phyloP scores from a whole-genome alignment of 2,888 invertebrate genomes.

The Standfussiana lucernea region DNA sequence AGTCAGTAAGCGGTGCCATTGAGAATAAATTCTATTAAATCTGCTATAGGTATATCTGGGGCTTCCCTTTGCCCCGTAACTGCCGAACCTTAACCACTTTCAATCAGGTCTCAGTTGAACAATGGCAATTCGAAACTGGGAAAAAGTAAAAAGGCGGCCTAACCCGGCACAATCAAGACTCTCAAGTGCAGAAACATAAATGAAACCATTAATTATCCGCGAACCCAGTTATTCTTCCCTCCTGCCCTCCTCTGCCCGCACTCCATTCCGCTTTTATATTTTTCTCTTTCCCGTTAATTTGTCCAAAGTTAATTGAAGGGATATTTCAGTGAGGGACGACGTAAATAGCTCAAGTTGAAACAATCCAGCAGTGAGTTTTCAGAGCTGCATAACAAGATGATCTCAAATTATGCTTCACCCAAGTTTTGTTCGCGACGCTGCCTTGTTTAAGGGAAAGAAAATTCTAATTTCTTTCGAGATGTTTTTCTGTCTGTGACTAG shows the following conservation, averaged over 20 bases:
- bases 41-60: constrained; percentile 16
- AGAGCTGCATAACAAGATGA: constrained; percentile 77
- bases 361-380: constrained; percentile 74
- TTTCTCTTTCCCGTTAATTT: constrained; percentile 85
- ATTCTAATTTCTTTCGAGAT: constrained; percentile 64
- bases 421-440: constrained; percentile 67
- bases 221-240: constrained; percentile 87
- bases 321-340: constrained; percentile 79
- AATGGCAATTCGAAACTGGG: constrained; percentile 86
- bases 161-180: constrained; percentile 88
- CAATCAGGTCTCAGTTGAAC: constrained; percentile 83
- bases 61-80: constrained; percentile 64
- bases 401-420: constrained; percentile 73
- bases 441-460: constrained; percentile 62
- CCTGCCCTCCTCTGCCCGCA: constrained; percentile 73
- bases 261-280: constrained; percentile 80
- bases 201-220: constrained; percentile 90
- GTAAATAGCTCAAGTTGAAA: constrained; percentile 80
- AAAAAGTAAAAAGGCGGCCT: constrained; percentile 83
- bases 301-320: constrained; percentile 86
- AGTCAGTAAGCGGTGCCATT: background rate
- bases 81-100: constrained; percentile 81
- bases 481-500: constrained; percentile 49
- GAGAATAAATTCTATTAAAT: constrained; percentile 17
- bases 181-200: constrained; percentile 90